These are phyloP conservation scores for Pardalotus punctatus DNA, from an alignment of 2,113 vertebrate species.

Conservation along the genomic window DNA sequence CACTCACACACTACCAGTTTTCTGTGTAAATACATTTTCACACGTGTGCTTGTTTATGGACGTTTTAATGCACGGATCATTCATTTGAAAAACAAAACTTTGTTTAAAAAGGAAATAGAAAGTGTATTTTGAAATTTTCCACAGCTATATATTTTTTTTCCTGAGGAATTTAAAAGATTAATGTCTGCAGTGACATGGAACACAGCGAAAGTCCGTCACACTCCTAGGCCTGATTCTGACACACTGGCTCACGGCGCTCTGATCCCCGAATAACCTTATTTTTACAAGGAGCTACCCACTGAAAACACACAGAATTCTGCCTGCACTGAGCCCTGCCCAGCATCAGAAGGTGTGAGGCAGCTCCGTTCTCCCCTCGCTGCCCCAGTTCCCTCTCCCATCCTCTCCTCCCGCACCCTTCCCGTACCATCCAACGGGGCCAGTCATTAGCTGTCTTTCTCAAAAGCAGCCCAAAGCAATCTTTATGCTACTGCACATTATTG, in stretches of 20 bases:
- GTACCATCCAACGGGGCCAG: background rate
- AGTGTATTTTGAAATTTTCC: background rate
- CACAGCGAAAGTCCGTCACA: background rate
- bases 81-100: background rate
- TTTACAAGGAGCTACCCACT: background rate
- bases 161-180: background rate
- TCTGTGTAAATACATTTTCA: background rate
- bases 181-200: background rate
- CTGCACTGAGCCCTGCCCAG: background rate
- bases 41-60: background rate
- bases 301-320: background rate
- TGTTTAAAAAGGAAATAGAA: background rate
- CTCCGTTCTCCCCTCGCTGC: rapidly evolving
- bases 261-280: background rate
- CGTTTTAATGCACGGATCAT: background rate
- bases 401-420: background rate
- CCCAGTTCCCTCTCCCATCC: background rate
- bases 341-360: background rate
- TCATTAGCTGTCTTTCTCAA: slow-evolving; percentile 7
- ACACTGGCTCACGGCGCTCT: background rate
- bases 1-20: background rate
- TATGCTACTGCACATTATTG: slow-evolving; percentile 50
- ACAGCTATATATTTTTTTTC: background rate
- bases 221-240: background rate
- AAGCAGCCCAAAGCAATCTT: slow-evolving; percentile 56